Evolutionary conservation across 1,140 invertebrate species (phyloP).

Genomic region (Brachystomella parvula): DNA sequence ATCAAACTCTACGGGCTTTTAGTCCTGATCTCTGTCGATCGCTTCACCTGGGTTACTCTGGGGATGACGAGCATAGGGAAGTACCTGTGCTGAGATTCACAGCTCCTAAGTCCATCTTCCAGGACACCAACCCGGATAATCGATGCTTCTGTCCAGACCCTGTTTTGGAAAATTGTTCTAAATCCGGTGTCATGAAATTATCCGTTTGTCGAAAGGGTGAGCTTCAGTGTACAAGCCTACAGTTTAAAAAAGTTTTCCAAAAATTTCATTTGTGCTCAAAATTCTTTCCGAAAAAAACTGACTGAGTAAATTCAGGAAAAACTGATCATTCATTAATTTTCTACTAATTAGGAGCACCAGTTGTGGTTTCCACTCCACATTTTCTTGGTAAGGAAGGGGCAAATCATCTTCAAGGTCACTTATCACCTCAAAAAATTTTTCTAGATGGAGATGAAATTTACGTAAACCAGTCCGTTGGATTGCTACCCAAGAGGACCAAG

Average conservation of each 20-base stretch:
- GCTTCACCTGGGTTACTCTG: slow-evolving; percentile 53
- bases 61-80: slow-evolving; percentile 54
- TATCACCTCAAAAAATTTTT: background rate
- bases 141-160: slow-evolving; percentile 65
- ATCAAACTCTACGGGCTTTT: slow-evolving; percentile 22
- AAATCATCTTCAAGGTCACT: no score
- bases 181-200: slow-evolving; percentile 62
- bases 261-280: no score
- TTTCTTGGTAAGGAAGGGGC: slow-evolving; percentile 56
- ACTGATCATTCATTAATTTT: no score
- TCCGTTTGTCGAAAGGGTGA: slow-evolving; percentile 49
- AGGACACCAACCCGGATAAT: slow-evolving; percentile 58
- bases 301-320: no score
- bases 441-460: slow-evolving; percentile 19
- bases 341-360: slow-evolving; percentile 54
- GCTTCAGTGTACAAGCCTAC: no score
- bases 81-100: slow-evolving; percentile 59
- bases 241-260: no score
- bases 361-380: slow-evolving; percentile 68
- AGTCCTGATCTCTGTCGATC: slow-evolving; percentile 47
- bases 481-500: slow-evolving; percentile 58
- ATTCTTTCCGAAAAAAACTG: no score
- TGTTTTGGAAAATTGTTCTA: slow-evolving; percentile 55
- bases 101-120: slow-evolving; percentile 49
- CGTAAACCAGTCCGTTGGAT: slow-evolving; percentile 55